A percentile compares a stretch with the other conserved stretches of the same genome.
Evolutionary conservation across 2,888 invertebrate species (phyloP).

Genomic region (Teleogryllus oceanicus): DNA sequence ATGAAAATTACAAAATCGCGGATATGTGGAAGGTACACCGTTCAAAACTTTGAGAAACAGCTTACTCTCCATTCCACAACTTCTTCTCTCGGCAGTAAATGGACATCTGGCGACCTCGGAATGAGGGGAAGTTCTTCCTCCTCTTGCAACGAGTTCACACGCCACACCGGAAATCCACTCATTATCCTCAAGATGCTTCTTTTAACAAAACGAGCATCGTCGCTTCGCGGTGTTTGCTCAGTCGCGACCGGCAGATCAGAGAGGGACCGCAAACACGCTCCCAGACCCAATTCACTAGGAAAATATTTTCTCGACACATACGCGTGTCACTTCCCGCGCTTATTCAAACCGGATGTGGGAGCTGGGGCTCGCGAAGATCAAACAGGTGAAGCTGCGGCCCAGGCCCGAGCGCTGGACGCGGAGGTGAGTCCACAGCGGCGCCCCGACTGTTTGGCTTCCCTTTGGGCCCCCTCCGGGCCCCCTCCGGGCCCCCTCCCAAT

Average conservation of each 20-base stretch:
- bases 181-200: not conserved
- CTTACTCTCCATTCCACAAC: too few species aligned
- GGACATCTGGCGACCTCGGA: too few species aligned
- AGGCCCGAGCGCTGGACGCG: too few species aligned
- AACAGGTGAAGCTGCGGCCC: too few species aligned
- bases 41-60: too few species aligned
- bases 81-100: too few species aligned
- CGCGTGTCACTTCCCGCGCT: not conserved
- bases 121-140: not conserved
- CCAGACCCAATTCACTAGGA: constrained; percentile 6
- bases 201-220: not conserved
- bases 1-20: too few species aligned
- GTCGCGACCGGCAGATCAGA: not conserved
- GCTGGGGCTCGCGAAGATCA: not conserved
- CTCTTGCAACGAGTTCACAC: not conserved
- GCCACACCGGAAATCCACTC: not conserved
- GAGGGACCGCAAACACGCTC: not conserved
- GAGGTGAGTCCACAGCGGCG: too few species aligned
- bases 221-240: not conserved
- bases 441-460: too few species aligned
- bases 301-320: constrained; percentile 6
- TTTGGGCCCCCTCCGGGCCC: too few species aligned
- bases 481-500: too few species aligned
- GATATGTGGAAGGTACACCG: too few species aligned
- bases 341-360: not conserved